A percentile compares a stretch with the other conserved stretches of the same genome.
phyloP scores from a whole-genome alignment of 30 jellyfish, hydroid and myxozoan species.

The Pelagia noctiluca region DNA sequence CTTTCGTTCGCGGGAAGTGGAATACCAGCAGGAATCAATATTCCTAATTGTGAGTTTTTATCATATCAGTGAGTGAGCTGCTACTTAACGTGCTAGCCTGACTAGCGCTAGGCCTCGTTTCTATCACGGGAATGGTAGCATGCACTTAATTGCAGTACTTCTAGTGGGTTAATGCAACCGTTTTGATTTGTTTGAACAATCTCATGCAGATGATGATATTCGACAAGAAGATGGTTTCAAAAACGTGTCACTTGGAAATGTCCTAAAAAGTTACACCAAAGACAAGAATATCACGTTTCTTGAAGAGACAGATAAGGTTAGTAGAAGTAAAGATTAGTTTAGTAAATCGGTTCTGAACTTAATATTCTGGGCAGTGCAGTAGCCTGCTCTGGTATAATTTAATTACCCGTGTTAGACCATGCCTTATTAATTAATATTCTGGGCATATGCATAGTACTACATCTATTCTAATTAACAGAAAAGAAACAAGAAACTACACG shows the following conservation, averaged over 20 bases:
- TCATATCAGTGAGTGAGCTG: neutral
- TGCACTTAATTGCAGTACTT: neutral
- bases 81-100: too few species aligned
- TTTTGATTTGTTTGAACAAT: neutral
- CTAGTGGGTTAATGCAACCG: neutral
- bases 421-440: too few species aligned
- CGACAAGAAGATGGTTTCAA: slow-evolving; percentile 95
- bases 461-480: too few species aligned
- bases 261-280: slow-evolving; percentile 74
- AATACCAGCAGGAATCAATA: slow-evolving; percentile 99
- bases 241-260: slow-evolving; percentile 98
- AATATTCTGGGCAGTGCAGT: too few species aligned
- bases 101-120: too few species aligned
- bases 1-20: slow-evolving; percentile 99
- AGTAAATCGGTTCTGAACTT: too few species aligned
- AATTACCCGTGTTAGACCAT: too few species aligned
- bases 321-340: neutral
- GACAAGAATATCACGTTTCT: slow-evolving; percentile 87
- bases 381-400: too few species aligned
- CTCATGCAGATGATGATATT: slow-evolving; percentile 87
- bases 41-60: slow-evolving; percentile 91
- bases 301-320: slow-evolving; percentile 78
- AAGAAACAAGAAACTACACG: too few species aligned
- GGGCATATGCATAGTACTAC: too few species aligned
- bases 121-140: neutral